phyloP scores from a whole-genome alignment of 1,140 invertebrate species.

The Diorhabda elongata region DNA sequence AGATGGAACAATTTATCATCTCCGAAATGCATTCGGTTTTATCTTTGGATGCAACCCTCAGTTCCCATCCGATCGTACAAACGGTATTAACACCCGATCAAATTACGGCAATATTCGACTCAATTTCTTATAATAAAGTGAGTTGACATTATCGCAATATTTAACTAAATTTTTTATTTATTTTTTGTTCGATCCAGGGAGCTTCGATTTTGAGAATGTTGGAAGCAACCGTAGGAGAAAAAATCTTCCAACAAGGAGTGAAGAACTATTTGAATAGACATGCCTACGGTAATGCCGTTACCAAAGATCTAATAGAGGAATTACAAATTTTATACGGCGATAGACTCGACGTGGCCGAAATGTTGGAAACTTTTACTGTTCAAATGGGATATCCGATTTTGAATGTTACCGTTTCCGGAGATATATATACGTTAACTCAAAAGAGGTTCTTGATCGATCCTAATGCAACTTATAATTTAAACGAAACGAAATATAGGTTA shows the following conservation, averaged over 20 bases:
- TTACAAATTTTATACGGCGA: constrained; percentile 51
- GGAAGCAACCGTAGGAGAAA: constrained; percentile 73
- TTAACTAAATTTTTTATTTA: constrained; percentile 3
- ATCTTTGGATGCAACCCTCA: constrained; percentile 71
- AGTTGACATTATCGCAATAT: constrained; percentile 10
- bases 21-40: constrained; percentile 71
- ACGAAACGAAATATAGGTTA: constrained; percentile 59
- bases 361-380: constrained; percentile 90
- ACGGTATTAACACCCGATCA: constrained; percentile 79
- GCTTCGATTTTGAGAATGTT: constrained; percentile 87
- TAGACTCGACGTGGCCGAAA: constrained; percentile 57
- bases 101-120: constrained; percentile 89
- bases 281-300: constrained; percentile 72
- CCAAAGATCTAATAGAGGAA: constrained; percentile 69
- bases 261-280: constrained; percentile 68
- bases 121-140: constrained; percentile 90
- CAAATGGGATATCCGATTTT: constrained; percentile 91
- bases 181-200: constrained; percentile 55
- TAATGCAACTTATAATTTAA: constrained; percentile 50
- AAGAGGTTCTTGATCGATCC: constrained; percentile 68
- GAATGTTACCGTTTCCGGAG: constrained; percentile 52
- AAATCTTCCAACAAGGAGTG: constrained; percentile 70
- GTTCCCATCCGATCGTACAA: constrained; percentile 85
- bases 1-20: constrained; percentile 63
- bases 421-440: constrained; percentile 62